Evolutionary conservation across 2,797 vertebrate species (phyloP), one percentile per base, ranked within the genome.

Genomic region (Cryptoprocta ferox): DNA sequence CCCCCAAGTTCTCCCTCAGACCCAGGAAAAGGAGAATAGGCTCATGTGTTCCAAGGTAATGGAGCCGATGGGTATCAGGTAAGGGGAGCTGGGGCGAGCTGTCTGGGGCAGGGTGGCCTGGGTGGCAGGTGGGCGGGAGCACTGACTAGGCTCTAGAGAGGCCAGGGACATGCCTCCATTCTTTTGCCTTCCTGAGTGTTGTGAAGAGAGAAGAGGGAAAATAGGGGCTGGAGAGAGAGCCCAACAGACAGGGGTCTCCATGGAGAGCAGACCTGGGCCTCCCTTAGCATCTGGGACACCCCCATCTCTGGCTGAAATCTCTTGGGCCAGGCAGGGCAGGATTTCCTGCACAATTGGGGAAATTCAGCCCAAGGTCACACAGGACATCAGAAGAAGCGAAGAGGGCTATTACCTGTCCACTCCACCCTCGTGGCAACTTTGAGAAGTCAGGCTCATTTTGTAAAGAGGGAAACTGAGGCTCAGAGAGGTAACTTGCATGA

Each of bases 11-110:
- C 94, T 56, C 70, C 71, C 70, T 92, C 68, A 85, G 90, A 90
- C 90, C 42, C 89, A 95, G 24, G 83, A 71, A 93, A 80, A 89
- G 70, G 89, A 96, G 83, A 95, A 97, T 94, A 95, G 70, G 32
- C 75, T 89, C 42, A 24, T 6, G 30, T n/a, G 80, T 68, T 91
- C 86, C 80, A 88, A 90, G 95, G 97, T 95, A 95, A 96, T 70
- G 4, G 84, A 97, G 93, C 95, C 0, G 14, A 87, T 35, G 42
- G 56, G 70, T 97, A 94, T 97, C 96, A 85, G 97, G 95, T 97
- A 97, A 97, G 75, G 96, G 84, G 91, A 96, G 94, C 85, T 12
- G 76, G 59, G 88, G 73, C 0, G 2, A 79, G 91, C 19, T 16
- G n/a, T 78, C 48, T 1, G 35, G 94, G 75, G 71, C 45, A 39